Conservation (phyloP, 2,797 vertebrate genomes). For the Lacerta bilineata region DNA sequence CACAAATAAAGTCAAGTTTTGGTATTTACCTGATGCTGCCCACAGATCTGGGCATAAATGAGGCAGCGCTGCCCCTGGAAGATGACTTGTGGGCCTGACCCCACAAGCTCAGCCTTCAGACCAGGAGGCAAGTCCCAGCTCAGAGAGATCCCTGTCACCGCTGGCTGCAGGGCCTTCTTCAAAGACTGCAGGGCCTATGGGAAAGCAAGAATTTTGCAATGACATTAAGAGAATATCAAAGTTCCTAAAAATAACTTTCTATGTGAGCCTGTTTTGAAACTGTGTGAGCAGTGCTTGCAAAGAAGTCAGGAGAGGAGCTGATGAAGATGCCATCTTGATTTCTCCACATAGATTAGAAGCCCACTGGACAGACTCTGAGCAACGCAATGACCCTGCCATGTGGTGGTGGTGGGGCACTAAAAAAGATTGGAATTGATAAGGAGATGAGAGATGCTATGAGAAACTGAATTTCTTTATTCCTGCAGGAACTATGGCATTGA, state of each 20-base stretch:
- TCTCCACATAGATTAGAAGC: too few species aligned
- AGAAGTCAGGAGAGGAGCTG: background rate
- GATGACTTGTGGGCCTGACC: slow-evolving; percentile 79
- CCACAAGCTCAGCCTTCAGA: slow-evolving; percentile 77
- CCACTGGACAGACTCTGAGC: background rate
- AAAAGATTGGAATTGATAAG: too few species aligned
- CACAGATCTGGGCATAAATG: slow-evolving; percentile 70
- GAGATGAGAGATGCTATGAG: too few species aligned
- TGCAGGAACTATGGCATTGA: too few species aligned
- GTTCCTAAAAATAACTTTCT: background rate
- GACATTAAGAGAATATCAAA: too few species aligned
- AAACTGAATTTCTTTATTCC: too few species aligned
- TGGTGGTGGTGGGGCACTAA: too few species aligned
- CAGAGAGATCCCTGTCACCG: slow-evolving; percentile 74
- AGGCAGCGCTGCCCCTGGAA: slow-evolving; percentile 87
- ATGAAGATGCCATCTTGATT: background rate
- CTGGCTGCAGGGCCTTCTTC: slow-evolving; percentile 82
- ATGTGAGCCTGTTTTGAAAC: background rate
- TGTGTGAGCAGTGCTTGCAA: too few species aligned
- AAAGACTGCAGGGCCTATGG: slow-evolving; percentile 75
- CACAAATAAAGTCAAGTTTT: background rate
- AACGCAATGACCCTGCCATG: too few species aligned
- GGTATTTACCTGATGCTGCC: slow-evolving; percentile 58
- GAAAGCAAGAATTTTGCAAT: background rate
- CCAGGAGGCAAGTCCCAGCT: slow-evolving; percentile 78